Base-by-base conservation (phyloP, 2,113 vertebrate genomes). In the Rousettus leschenaultii region DNA sequence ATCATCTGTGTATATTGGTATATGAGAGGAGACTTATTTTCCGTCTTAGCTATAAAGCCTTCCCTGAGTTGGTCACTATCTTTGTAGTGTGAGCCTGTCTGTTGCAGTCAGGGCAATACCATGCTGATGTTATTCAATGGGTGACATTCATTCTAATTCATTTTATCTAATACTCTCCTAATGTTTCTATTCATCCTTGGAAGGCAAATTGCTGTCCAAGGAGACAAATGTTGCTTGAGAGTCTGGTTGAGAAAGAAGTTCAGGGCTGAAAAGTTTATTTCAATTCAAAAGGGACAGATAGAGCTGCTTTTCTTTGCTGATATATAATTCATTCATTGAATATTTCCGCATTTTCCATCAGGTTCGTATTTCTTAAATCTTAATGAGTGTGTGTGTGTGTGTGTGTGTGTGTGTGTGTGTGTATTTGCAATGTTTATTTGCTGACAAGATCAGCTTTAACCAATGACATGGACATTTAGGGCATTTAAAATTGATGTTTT, bases 361-460 rank as follows among this genome's bases (percentile, higher is more conserved):
- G 51, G 71, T 77, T 10, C 2, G 13, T 73, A 61, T 71, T 86
- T 93, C 53, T 78, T 92, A 80, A 3, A 13, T 80, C 10, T 80
- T 71, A 80, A n/a, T 33, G 14, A 15, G 14, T 51, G 14, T 51
- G 6, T 51, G 14, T 51, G 11, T 48, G 2, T 48, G 14, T 51
- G 14, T 51, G 11, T 48, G 2, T 48, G 14, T 51, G 14, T 51
- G 14, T 51, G 14, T 51, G 6, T 51, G 14, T 51, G 11, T 48
- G 2, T 48, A 48, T 48, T 14, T 48, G 48, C 48, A 48, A 48
- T 4, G 13, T 48, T 48, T 94, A 75, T 90, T 74, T 97, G 75
- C 70, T 87, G 40, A 83, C 21, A 95, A 86, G 48, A 89, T 71
- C 48, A 70, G 24, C n/a, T 95, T 95, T 88, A 66, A 71, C 18